Base-by-base conservation (phyloP, 1,140 invertebrate species). In the Drosophila trapezifrons region DNA sequence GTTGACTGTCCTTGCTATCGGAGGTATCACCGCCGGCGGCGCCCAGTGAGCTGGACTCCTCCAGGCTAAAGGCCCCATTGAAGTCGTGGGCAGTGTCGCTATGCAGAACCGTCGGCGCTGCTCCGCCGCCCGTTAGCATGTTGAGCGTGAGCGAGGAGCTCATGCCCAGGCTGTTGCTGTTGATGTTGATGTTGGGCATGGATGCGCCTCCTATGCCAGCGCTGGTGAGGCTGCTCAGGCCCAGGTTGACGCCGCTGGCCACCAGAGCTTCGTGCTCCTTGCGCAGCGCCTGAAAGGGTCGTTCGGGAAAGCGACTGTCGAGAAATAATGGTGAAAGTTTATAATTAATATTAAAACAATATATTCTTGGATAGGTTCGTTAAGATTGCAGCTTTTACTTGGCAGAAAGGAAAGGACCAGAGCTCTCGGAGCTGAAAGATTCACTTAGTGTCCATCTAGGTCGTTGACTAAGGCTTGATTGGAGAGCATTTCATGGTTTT, bases 21-120 rank as follows among this genome's bases (percentile, higher is more conserved):
- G 91, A 92, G 58, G 91, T 92, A 46, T 92, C 91, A 27, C 89
- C 91, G 55, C 90, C 85, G 59, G 80, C 90, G n/a, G 90, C 85
- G 32, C 87, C 90, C 55, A 91, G 66, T 6, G 91, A 92, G 18
- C 80, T 82, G 10, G 90, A 91, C 55, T 92, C 91, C 63, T 92
- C 90, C 59, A 92, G 57, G 38, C 86, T 73, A 29, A 87, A 87
- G 42, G 90, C 78, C 2, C 91, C 91, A 72, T 91, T 92, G 13
- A 92, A 91, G 47, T 92, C 91, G 32, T 91, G 76, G 40, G 84
- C 71, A n/a, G 72, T 83, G 51, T 92, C 90, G 27, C 52, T 76
- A 43, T 80, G 70, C 45, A 82, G 45, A 3, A 91, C 78, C 9
- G 76, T 63, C 8, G 90, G 85, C 17, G 85, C 78, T 35, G 90